Evolutionary conservation across 2,888 invertebrate genomes (phyloP).

Genomic region (Melanophora roralis): DNA sequence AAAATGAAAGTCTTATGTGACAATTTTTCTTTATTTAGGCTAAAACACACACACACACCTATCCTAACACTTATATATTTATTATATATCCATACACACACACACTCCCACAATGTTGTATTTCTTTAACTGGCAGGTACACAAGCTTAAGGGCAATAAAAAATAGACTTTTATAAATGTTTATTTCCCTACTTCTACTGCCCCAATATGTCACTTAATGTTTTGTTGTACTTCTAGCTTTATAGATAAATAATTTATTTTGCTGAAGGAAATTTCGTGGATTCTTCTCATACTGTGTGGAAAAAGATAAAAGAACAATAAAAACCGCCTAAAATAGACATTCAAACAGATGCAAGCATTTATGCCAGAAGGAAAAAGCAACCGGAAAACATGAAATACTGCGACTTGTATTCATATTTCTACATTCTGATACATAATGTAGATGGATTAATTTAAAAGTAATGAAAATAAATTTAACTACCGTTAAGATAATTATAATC

Average conservation of each 20-base stretch:
- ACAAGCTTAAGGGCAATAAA: slow-evolving; percentile 14
- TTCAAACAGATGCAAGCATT: too few relatives aligned
- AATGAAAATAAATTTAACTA: slow-evolving; percentile 51
- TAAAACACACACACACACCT: slow-evolving; percentile 6
- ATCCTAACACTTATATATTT: too few relatives aligned
- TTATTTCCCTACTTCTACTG: neutral
- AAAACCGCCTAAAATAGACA: neutral
- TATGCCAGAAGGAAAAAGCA: neutral
- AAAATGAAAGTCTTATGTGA: too few relatives aligned
- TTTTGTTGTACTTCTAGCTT: neutral
- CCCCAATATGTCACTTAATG: neutral
- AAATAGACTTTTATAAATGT: slow-evolving; percentile 10
- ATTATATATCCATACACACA: neutral
- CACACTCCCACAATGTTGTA: neutral
- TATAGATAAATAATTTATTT: slow-evolving; percentile 40
- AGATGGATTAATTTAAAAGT: slow-evolving; percentile 47
- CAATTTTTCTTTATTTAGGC: slow-evolving; percentile 13
- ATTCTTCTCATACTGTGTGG: neutral
- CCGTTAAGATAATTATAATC: slow-evolving; percentile 51
- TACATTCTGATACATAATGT: neutral
- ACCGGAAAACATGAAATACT: neutral
- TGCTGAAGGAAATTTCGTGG: slow-evolving; percentile 34
- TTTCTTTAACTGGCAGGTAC: slow-evolving; percentile 6
- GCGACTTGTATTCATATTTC: neutral
- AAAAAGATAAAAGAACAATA: neutral